Conservation (phyloP, 2,113 vertebrate genomes). For the Ia io region DNA sequence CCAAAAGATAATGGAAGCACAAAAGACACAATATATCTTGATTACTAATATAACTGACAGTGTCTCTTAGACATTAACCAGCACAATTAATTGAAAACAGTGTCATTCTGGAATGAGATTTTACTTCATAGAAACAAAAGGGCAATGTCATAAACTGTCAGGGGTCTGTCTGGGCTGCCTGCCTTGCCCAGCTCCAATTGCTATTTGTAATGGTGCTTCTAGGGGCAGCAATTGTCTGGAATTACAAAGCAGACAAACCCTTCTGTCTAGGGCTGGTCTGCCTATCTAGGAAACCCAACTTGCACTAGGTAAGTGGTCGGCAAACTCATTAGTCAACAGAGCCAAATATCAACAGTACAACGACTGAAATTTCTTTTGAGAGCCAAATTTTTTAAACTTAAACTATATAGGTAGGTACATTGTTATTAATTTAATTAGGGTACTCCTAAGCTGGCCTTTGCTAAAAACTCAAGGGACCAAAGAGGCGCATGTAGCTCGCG, state of each 20-base stretch:
- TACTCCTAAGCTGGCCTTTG: too few relatives aligned
- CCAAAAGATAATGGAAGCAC: constrained; percentile 42
- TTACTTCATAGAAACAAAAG: constrained; percentile 40
- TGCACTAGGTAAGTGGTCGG: background rate
- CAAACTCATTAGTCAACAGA: too few relatives aligned
- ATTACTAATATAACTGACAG: constrained; percentile 50
- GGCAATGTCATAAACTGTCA: background rate
- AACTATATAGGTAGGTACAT: too few relatives aligned
- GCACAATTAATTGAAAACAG: constrained; percentile 60
- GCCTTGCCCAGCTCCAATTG: background rate
- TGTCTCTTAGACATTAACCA: constrained; percentile 47
- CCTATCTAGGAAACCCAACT: background rate
- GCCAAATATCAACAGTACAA: too few relatives aligned
- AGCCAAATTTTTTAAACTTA: too few relatives aligned
- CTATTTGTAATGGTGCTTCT: background rate
- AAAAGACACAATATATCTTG: constrained; percentile 57
- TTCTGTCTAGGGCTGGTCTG: background rate
- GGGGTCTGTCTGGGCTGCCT: background rate
- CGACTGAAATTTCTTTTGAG: too few relatives aligned
- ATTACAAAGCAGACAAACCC: background rate
- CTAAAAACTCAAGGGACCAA: too few relatives aligned
- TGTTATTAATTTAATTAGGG: too few relatives aligned
- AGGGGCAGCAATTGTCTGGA: background rate
- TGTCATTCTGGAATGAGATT: constrained; percentile 30
- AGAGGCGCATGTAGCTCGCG: too few relatives aligned